Evolutionary conservation across 2,888 invertebrate genomes (phyloP).

Genomic region (Rhingia campestris): DNA sequence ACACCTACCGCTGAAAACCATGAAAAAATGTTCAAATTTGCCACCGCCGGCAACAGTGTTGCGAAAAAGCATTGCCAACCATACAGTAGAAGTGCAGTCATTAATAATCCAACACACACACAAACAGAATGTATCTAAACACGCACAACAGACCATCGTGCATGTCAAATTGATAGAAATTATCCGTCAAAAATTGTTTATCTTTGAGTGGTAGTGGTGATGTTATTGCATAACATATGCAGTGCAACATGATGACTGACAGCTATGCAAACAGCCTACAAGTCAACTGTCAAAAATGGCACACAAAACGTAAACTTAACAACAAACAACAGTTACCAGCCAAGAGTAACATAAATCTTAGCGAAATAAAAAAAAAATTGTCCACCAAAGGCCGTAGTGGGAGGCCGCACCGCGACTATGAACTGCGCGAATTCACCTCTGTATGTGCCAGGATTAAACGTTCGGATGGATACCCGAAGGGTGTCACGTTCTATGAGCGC

Average conservation of each 20-base stretch:
- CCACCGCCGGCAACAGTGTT: constrained; percentile 38
- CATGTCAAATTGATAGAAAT: constrained; percentile 72
- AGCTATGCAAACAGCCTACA: constrained; percentile 71
- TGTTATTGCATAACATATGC: constrained; percentile 49
- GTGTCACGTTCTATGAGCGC: constrained; percentile 71
- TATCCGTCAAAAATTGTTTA: constrained; percentile 53
- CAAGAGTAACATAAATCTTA: constrained; percentile 30
- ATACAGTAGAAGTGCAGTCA: constrained; percentile 53
- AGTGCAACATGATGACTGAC: constrained; percentile 66
- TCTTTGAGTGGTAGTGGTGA: constrained; percentile 11
- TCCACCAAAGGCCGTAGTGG: constrained; percentile 68
- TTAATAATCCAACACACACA: constrained; percentile 40
- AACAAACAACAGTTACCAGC: constrained; percentile 37
- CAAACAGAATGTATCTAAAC: constrained; percentile 36
- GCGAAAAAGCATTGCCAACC: constrained; percentile 64
- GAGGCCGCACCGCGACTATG: constrained; percentile 61
- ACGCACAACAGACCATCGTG: constrained; percentile 64
- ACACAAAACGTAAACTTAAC: constrained; percentile 44
- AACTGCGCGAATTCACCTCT: constrained; percentile 56
- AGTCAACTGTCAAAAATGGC: constrained; percentile 68
- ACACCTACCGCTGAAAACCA: constrained; percentile 37
- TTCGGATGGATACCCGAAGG: constrained; percentile 63
- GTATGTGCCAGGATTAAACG: constrained; percentile 45
- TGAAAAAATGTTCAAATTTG: constrained; percentile 12
- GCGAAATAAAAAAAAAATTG: constrained; percentile 40